Evolutionary conservation across 2,113 vertebrate species (phyloP), one percentile per base, ranked within the genome.

Genomic region (Gallinago paraguaiae): DNA sequence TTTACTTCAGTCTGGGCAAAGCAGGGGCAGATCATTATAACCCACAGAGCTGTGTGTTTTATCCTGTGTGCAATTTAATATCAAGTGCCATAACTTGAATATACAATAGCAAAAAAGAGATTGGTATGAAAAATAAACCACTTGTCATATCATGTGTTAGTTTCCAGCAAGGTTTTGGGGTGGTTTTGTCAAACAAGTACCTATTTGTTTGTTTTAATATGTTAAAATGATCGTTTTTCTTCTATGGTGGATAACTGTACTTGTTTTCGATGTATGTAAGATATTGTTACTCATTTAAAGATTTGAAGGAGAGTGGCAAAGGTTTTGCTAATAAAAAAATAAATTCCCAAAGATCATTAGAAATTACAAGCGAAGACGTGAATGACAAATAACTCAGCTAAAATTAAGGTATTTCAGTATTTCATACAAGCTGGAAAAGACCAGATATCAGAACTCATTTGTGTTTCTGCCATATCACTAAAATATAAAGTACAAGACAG

Each of bases 241-340:
- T 93, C 74, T 71, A 63, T 68, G 16, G 72, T 80, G 56, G 57
- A 82, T 75, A 95, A 67, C 68, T 90, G 51, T 86, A 46, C 81
- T 69, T 90, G 75, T 82, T 97, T 94, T 96, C 89, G 76, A 53
- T 92, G 31, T 85, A 91, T 64, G 65, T 91, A 97, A 97, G 48
- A 50, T 94, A 61, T 91, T 43, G 70, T 90, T 96, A 78, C 84
- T 95, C 50, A 5, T 94, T 89, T 91, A 91, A 94, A 96, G 74
- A 91, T 96, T 96, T 94, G 95, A 97, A 95, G 50, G 46, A 89
- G 46, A 84, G 82, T 95, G 96, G 80, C 95, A 97, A 98, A 97
- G 95, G 59, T 97, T 97, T 97, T 92, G 57, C 90, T 98, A 97
- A 94, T 92, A 97, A 95, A 97, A 98, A 97, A 98, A 98, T 96